Conservation (phyloP, 2,113 vertebrate genomes). For the Pantherophis guttatus region DNA sequence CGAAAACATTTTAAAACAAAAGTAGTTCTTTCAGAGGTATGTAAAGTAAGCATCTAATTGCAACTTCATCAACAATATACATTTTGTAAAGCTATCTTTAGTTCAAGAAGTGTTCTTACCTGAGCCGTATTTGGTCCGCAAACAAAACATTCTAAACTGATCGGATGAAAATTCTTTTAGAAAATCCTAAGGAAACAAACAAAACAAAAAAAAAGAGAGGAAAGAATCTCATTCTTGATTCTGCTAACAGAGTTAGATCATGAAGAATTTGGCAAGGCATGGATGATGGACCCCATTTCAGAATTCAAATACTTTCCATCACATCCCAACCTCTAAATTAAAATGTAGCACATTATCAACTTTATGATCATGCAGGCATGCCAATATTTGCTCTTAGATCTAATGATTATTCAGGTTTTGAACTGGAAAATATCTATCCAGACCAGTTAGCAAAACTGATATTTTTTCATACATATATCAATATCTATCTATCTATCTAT, state of each 20-base stretch:
- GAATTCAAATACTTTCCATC: background rate
- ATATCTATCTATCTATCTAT: too few species aligned
- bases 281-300: background rate
- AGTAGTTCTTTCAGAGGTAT: background rate
- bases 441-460: background rate
- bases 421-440: background rate
- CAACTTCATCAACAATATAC: background rate
- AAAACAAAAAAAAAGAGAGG: background rate
- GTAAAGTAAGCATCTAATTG: background rate
- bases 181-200: slow-evolving; percentile 77
- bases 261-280: background rate
- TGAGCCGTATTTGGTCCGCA: slow-evolving; percentile 86
- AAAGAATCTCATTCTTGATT: background rate
- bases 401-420: background rate
- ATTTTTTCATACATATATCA: too few species aligned
- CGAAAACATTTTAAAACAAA: background rate
- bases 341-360: background rate
- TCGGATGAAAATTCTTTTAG: slow-evolving; percentile 77
- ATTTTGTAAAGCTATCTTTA: background rate
- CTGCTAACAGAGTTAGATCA: background rate
- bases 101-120: slow-evolving; percentile 68
- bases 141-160: slow-evolving; percentile 92
- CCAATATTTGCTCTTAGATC: background rate
- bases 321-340: background rate
- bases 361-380: background rate